phyloP scores from a whole-genome alignment of 2,888 invertebrate species.

The Machimus rusticus region DNA sequence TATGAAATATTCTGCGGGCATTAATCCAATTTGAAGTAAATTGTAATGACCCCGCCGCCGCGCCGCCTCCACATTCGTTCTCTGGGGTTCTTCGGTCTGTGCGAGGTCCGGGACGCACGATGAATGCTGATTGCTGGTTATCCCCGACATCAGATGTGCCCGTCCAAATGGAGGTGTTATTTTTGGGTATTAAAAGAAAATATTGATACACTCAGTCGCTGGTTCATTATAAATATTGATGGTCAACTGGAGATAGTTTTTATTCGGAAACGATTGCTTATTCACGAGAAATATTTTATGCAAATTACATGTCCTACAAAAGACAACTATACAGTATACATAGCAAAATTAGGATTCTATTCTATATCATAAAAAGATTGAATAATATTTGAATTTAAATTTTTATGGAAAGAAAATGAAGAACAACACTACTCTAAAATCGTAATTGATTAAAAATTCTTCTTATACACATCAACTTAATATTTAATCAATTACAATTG shows the following conservation, averaged over 20 bases:
- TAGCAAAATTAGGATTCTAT: too few species aligned
- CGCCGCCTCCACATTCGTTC: not conserved
- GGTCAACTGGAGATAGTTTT: not conserved
- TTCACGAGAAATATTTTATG: not conserved
- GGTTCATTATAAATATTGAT: not conserved
- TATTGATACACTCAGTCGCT: not conserved
- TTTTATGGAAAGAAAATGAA: too few species aligned
- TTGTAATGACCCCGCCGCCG: not conserved
- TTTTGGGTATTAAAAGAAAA: conserved; percentile 28
- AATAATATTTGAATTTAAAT: too few species aligned
- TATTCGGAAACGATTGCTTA: not conserved
- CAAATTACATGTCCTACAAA: not conserved
- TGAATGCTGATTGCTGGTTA: conserved; percentile 21
- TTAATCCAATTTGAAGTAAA: conserved; percentile 33
- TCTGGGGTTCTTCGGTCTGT: not conserved
- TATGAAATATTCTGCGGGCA: not conserved
- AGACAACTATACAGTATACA: too few species aligned
- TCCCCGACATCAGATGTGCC: conserved; percentile 20
- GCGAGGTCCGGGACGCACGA: not conserved
- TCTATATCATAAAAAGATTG: too few species aligned
- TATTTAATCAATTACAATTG: too few species aligned
- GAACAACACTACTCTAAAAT: too few species aligned
- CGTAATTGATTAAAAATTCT: too few species aligned
- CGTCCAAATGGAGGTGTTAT: not conserved
- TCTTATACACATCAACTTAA: too few species aligned